Conservation (phyloP, 23 tunicate genomes). For the Ascidia mentula region DNA sequence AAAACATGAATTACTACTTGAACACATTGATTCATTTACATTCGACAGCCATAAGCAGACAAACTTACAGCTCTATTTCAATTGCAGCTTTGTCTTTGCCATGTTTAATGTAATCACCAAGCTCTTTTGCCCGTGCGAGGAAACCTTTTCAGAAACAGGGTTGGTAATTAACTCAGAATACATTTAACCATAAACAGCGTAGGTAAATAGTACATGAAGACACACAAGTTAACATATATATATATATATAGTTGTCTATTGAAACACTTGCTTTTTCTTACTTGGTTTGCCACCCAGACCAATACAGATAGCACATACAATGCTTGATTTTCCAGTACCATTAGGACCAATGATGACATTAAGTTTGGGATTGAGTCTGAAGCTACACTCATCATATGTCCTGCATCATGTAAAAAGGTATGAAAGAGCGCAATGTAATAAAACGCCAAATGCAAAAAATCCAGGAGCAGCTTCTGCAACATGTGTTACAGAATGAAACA, state of each 20-base stretch:
- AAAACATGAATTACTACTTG: neutral
- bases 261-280: neutral
- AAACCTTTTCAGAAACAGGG: constrained; percentile 23
- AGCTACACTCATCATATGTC: constrained; percentile 68
- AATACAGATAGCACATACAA: constrained; percentile 88
- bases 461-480: no score
- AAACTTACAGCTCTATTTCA: constrained; percentile 69
- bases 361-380: constrained; percentile 62
- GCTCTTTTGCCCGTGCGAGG: constrained; percentile 63
- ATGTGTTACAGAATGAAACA: no score
- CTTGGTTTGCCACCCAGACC: constrained; percentile 84
- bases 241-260: neutral
- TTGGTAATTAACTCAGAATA: neutral
- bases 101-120: constrained; percentile 72
- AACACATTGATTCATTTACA: neutral
- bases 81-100: constrained; percentile 56
- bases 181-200: neutral
- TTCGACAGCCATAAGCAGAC: no score
- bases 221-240: neutral
- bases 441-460: no score
- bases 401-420: constrained; percentile 44
- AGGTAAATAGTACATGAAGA: neutral
- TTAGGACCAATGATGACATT: constrained; percentile 92
- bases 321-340: constrained; percentile 93
- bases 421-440: neutral